Base-by-base conservation (phyloP, 2,888 invertebrate genomes). In the Acleris cristana region DNA sequence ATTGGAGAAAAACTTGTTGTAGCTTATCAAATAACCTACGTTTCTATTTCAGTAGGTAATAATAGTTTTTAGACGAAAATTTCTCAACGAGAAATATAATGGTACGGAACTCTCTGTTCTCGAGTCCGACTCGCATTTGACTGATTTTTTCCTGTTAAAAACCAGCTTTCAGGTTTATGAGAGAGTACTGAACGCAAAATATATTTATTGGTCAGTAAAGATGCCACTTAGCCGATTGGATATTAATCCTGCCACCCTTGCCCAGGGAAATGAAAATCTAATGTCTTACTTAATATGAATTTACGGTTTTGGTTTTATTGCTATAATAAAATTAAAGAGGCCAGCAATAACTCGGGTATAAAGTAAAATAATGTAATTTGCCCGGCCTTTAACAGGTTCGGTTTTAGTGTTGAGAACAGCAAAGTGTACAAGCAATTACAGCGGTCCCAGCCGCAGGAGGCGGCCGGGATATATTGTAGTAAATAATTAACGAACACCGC, bases 401-500 rank as follows among this genome's bases (percentile, higher is more conserved):
- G 61, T 62, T 66, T 61, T 66, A 61, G 61, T 66, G 70, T 68
- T 44, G 66, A 70, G 79, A 78, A 79, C 79, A 79, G 79, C 80
- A 81, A 84, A 83, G 77, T 79, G 78, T 81, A 80, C 80, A 78
- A 81, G 81, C 80, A 85, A 86, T 85, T 84, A 86, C 80, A 81
- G 80, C 79, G 82, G 79, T 76, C 76, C 72, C 73, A 59, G 73
- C 77, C 74, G 72, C 73, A 76, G 80, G 80, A 77, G 78, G 73
- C 74, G 73, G 72, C 74, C 75, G 78, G 81, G 79, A 81, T 82
- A 76, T 83, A 81, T 84, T 80, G 81, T 77, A 83, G 79, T 85
- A 84, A 86, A 87, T 86, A 85, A 87, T 87, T 86, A 87, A 86
- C 81, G 84, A 85, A 82, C 77, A 74, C 72, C 74, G 79, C 79